A percentile compares a stretch with the other conserved stretches of the same genome.
Evolutionary conservation across 2,888 invertebrate genomes (phyloP).

Genomic region (Eledona agricola): DNA sequence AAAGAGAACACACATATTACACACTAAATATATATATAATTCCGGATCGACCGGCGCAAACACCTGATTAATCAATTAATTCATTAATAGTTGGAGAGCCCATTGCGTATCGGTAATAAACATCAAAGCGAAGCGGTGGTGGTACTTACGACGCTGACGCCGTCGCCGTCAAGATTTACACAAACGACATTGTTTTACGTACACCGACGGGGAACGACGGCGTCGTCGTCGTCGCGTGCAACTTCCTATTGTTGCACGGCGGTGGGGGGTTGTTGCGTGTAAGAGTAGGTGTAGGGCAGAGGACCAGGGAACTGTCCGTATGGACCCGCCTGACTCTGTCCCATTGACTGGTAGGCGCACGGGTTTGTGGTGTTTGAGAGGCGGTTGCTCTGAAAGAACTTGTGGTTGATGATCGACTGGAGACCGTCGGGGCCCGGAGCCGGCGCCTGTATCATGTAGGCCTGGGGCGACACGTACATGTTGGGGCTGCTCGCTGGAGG

Average conservation of each 20-base stretch:
- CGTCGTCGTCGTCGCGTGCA: conserved; percentile 2
- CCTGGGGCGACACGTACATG: conserved; percentile 56
- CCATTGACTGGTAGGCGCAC: conserved; percentile 70
- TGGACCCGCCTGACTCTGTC: conserved; percentile 61
- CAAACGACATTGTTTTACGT: too few species aligned
- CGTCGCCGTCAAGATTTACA: too few species aligned
- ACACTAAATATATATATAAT: conserved; percentile 23
- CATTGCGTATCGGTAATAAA: conserved; percentile 37
- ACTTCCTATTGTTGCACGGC: conserved; percentile 75
- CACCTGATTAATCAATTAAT: conserved; percentile 19
- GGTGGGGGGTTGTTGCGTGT: conserved; percentile 72
- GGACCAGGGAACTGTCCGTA: conserved; percentile 77
- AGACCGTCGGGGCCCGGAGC: conserved; percentile 63
- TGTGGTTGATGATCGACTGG: conserved; percentile 71
- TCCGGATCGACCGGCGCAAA: conserved; percentile 14
- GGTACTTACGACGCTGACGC: conserved; percentile 19
- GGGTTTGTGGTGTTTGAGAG: conserved; percentile 66
- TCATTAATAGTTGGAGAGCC: conserved; percentile 41
- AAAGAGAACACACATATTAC: conserved; percentile 42
- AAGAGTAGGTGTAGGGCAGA: conserved; percentile 71
- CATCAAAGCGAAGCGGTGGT: conserved; percentile 40
- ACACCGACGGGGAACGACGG: conserved; percentile 17
- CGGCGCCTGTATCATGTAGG: conserved; percentile 63
- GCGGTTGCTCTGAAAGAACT: conserved; percentile 76
- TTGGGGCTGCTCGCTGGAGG: conserved; percentile 54